Evolutionary conservation across 2,113 vertebrate species (phyloP), one percentile per base, ranked within the genome.

Genomic region (Etia nguti): DNA sequence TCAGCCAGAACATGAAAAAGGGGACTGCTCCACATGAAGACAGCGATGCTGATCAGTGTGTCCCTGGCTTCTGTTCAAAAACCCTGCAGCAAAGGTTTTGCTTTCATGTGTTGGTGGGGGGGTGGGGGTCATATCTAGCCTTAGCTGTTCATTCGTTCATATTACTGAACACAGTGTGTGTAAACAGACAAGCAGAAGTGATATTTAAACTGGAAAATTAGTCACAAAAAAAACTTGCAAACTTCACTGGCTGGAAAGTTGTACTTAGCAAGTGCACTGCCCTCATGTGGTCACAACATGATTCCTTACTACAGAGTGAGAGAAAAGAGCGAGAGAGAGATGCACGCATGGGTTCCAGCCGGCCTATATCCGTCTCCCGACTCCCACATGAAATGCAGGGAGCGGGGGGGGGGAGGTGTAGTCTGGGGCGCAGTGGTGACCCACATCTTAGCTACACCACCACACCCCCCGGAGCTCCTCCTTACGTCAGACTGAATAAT

Each of bases 401-500:
- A 55, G 68, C 16, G 57, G 50, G 31, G 83, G 60, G 68, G 62
- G 68, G 82, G 24, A 70, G 54, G 77, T 62, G 89, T 88, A 6
- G 92, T 94, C 90, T 94, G 92, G 87, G 83, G 75, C 87, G 52
- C 88, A 82, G 46, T 81, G 94, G 79, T 96, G 94, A 94, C 94
- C 95, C 92, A 96, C 88, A 95, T 96, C 85, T 86, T 8, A 10
- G 82, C 54, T 34, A 26, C 22, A 82, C 59, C 52, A 57, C 75
- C 86, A 79, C 91, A 77, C 90, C 73, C 90, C 83, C 80, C 20
- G 59, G n/a, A 83, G 86, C 59, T 65, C 80, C 86, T 88, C 82
- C 92, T 93, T 91, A 94, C 94, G 88, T 94, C 94, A 94, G 90
- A 85, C 88, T 90, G 22, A 77, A 90, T 88, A 91, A 92, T 81